Evolutionary conservation across 2,113 vertebrate species (phyloP), one percentile per base, ranked within the genome.

Genomic region (Austrofundulus limnaeus): DNA sequence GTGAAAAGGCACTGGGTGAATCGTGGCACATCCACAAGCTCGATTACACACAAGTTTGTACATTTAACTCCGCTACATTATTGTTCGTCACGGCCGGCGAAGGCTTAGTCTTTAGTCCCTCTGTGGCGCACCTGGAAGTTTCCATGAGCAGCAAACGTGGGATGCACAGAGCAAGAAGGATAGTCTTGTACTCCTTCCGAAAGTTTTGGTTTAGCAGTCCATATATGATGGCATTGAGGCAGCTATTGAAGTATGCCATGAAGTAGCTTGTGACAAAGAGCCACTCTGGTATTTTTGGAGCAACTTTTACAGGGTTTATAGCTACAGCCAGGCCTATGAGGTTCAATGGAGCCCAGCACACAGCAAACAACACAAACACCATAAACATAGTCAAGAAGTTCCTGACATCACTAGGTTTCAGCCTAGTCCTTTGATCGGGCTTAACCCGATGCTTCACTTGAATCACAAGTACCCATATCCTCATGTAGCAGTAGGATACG

Each of bases 341-440:
- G 77, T 91, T 91, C 4, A 91, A 76, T 0, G 90, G 90, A 19
- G 88, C 90, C 89, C 89, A 91, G 74, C 89, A 91, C 34, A 91
- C 81, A 0, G 90, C 88, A 50, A 91, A 91, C 61, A 91, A 54
- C 37, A 91, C 88, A 76, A 91, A 91, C 31, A 91, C 88, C 80
- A 91, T 82, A 16, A 91, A 91, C 89, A 90, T 93, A 55, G 92
- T 92, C 28, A 93, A 80, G 72, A 93, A 93, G 75, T 92, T 91
- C 61, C 90, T 80, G 43, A 92, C 61, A n/a, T 93, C 91, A 3
- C 90, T 91, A 0, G 90, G 85, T 80, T 90, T 92, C 47, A 90
- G 80, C 68, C 86, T 91, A 51, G 87, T 70, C 50, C 83, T 71
- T 25, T 81, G 75, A 16, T 90, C 90, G 0, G 88, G 91, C 72